Evolutionary conservation across 1,140 invertebrate genomes (phyloP), one percentile per base, ranked within the genome.

Genomic region (Drosophila oshimai): DNA sequence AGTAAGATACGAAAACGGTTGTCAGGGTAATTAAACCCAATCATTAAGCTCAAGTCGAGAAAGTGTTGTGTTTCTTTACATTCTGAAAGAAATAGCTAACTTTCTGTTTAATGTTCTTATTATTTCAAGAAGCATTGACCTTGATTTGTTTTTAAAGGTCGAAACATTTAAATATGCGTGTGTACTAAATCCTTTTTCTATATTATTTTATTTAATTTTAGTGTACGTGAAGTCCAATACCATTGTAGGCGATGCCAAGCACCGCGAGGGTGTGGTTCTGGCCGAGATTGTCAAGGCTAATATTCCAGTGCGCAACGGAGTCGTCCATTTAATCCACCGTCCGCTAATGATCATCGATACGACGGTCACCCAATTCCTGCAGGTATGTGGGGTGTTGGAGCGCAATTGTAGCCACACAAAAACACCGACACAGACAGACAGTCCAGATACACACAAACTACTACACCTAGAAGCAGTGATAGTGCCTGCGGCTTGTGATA

Each of bases 291-390:
- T 97, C 1, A 95, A 95, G 90, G 95, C 95, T n/a, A 98, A 98
- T 91, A 98, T 98, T 70, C 97, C 97, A 0, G 96, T 98, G 3
- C 94, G 94, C 80, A 98, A 98, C 87, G 97, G 97, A 6, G 97
- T 98, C 0, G 94, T 98, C 2, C 97, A 98, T 92, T 93, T 98
- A 18, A 98, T 98, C 75, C 95, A 96, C 61, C 94, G 96, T 61
- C 97, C 97, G 0, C 92, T 98, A 1, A 97, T 98, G 95, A 94
- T 98, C 29, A 95, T 98, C 22, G 96, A 98, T 78, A 95, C 94
- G 7, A 95, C 95, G 3, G 94, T 98, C 34, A 94, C 94, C 61
- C 94, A 98, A 79, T 97, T 98, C 78, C 91, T 98, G 28, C 94
- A 96, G 95, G 96, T 97, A 92, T 61, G 73, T 76, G 31, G 31